Base-by-base conservation (phyloP, 2,888 invertebrate genomes). In the Cordilura impudica region DNA sequence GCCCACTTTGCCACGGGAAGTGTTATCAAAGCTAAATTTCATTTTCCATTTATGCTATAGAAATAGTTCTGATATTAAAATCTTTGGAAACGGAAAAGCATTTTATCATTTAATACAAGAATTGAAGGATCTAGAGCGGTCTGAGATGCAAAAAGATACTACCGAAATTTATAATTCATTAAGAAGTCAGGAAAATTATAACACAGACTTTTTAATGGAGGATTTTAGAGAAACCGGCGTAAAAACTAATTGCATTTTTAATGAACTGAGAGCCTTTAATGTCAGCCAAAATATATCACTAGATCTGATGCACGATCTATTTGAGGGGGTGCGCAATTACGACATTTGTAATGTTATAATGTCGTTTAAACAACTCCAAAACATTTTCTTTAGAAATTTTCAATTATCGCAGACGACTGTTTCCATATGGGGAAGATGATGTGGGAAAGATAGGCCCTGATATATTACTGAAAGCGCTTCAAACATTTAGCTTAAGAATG, bases 351-450 rank as follows among this genome's bases (percentile, higher is more conserved):
- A 54, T 14, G 16, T 18, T 29, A 31, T 54, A 54, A 16, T 54
- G 16, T 31, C 26, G n/a, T 26, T 29, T 54, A n/a, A 29, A 14
- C 26, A n/a, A 54, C 14, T 8, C 2, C 12, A 16, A 45, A 18
- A 16, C 18, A 7, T 45, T 45, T n/a, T 54, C 60, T n/a, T 45
- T 60, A 35, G 35, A 60, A 19, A 19, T 47, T 18, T 45, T 71
- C 8, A 71, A 61, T 31, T 39, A 43, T 43, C 51, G 70, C 23
- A 71, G 49, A 60, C 10, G 61, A 39, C n/a, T 70, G 8, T 74
- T 74, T 23, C 47, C 47, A 6, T 79, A 47, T 51, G 74, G 71
- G 8, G 70, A 70, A 60, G 35, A 23, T 21, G 74, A n/a, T n/a
- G n/a, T n/a, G n/a, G n/a, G n/a, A n/a, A 74, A 65, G 61, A 51